Base-by-base conservation (phyloP, 2,888 invertebrate species). In the Pachymerium ferrugineum region DNA sequence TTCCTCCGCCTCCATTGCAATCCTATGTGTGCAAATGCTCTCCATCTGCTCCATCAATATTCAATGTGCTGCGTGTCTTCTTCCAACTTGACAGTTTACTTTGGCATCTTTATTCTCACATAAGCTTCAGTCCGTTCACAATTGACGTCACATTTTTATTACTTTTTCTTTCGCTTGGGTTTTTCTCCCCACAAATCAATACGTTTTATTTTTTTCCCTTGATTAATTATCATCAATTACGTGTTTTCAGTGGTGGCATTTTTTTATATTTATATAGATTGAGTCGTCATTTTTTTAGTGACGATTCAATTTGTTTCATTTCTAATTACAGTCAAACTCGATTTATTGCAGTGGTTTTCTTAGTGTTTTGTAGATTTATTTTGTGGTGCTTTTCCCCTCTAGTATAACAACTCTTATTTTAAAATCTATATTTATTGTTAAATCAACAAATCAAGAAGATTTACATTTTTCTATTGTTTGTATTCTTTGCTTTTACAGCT, bases 151-250 rank as follows among this genome's bases (percentile, higher is more conserved):
- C 47, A 22, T 8, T 3, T n/a, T 19, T 19, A 22, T 54, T 22
- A 54, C 47, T 54, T 54, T 54, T 10, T 54, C 22, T 54, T 54
- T 54, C 22, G 19, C 47, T 54, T 22, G 10, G 47, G 22, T 54
- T 54, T 54, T 54, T 54, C 1, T 19, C 47, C n/a, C n/a, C n/a
- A n/a, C n/a, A n/a, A 54, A 54, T 54, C 47, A 54, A 54, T 54
- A 54, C 14, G 19, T 54, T n/a, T 16, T 19, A 54, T 54, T 54
- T 54, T 54, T 38, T 38, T 3, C n/a, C n/a, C 16, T 5, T 54
- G n/a, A 16, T 54, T 54, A 54, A 54, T 54, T 54, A 54, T 54
- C 38, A 10, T 19, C 16, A 22, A 54, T 54, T 54, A 2, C 47
- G 22, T 54, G 47, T 22, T 54, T 54, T 54, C 19, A 22, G 4